These are phyloP conservation scores for Climacteris rufus DNA, from an alignment of 2,113 vertebrate species.

Conservation along the genomic window DNA sequence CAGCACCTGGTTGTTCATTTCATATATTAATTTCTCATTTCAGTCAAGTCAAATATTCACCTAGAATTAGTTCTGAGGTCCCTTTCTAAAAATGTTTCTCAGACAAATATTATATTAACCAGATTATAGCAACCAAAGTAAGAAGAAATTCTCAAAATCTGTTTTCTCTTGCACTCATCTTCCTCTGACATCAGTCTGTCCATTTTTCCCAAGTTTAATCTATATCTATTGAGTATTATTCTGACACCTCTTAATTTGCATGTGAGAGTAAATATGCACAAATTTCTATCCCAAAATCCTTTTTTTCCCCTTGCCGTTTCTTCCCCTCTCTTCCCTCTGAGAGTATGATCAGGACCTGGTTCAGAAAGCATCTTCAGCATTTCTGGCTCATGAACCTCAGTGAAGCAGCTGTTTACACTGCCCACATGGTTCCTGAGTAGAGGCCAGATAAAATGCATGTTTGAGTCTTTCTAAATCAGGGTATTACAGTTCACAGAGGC, in stretches of 20 bases:
- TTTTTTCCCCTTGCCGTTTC: background rate
- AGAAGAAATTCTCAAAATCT: background rate
- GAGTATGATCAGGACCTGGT: rapidly evolving
- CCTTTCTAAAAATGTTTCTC: background rate
- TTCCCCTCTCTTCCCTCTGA: background rate
- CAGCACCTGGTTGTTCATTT: background rate
- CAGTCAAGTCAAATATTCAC: background rate
- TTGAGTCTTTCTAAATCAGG: background rate
- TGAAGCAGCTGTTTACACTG: background rate
- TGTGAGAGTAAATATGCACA: background rate
- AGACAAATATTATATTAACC: background rate
- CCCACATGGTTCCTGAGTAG: background rate
- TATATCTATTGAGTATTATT: background rate
- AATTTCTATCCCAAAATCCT: background rate
- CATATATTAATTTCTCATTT: background rate
- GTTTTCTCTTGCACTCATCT: background rate
- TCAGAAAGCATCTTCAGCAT: background rate
- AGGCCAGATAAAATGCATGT: background rate
- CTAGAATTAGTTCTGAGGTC: background rate
- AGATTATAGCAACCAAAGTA: background rate
- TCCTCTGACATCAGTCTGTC: background rate
- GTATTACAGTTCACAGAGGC: background rate
- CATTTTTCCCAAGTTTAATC: background rate
- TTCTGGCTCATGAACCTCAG: background rate
- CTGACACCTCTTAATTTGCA: background rate